These are phyloP conservation scores for Mirza zaza DNA, from an alignment of 2,113 vertebrate genomes.

Conservation along the genomic window DNA sequence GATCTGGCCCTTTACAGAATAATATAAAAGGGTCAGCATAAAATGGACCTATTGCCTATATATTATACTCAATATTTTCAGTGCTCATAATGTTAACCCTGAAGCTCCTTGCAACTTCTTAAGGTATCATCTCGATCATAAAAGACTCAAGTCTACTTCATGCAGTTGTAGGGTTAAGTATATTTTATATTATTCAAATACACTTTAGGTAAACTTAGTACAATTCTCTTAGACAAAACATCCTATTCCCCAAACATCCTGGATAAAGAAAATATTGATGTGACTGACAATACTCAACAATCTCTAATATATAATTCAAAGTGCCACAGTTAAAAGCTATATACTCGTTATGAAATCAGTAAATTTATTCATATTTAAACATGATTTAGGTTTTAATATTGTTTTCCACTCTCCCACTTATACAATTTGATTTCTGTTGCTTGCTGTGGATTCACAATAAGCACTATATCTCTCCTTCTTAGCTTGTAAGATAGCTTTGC, in stretches of 20 bases:
- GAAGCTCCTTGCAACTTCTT: neutral
- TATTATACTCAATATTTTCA: neutral
- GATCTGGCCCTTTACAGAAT: neutral
- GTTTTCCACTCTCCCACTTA: neutral
- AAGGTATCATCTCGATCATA: neutral
- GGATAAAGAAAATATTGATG: conserved; percentile 16
- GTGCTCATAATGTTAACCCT: neutral
- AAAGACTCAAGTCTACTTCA: neutral
- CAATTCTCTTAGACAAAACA: neutral
- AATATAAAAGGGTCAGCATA: neutral
- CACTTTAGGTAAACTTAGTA: neutral
- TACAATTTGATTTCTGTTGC: neutral
- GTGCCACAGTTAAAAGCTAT: neutral
- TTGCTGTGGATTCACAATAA: neutral
- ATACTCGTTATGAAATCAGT: neutral
- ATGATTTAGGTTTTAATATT: neutral
- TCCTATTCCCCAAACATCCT: neutral
- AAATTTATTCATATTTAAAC: neutral
- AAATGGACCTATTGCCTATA: neutral
- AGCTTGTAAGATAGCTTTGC: neutral
- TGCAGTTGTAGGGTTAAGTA: neutral
- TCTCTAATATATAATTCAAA: neutral
- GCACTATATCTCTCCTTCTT: neutral
- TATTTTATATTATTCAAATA: neutral
- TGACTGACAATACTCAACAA: neutral